phyloP scores from a whole-genome alignment of 2,888 invertebrate genomes.

The Campoplex nolae region DNA sequence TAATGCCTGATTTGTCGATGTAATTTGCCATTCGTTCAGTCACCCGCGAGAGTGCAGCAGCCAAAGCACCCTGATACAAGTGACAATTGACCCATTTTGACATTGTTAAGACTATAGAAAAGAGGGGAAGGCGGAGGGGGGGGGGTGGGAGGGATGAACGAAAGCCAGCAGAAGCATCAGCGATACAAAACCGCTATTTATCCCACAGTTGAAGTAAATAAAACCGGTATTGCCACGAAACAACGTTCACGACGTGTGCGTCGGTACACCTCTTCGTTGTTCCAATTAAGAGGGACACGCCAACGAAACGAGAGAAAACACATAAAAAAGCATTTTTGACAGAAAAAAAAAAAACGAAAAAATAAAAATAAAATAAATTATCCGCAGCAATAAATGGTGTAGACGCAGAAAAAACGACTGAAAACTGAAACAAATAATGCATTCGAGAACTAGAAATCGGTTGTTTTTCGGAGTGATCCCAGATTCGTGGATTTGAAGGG shows the following conservation, averaged over 20 bases:
- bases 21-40: slow-evolving; percentile 27
- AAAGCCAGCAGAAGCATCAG: slow-evolving; percentile 46
- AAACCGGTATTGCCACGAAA: slow-evolving; percentile 4
- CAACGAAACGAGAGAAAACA: neutral
- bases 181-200: slow-evolving; percentile 11
- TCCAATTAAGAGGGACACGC: neutral
- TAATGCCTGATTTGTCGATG: slow-evolving; percentile 24
- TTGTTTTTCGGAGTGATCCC: too few species aligned
- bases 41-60: slow-evolving; percentile 18
- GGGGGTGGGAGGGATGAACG: slow-evolving; percentile 3
- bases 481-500: too few species aligned
- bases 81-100: slow-evolving; percentile 58
- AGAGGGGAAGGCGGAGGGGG: neutral
- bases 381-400: too few species aligned
- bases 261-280: neutral
- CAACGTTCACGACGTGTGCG: neutral
- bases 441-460: too few species aligned
- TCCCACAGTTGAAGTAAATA: slow-evolving; percentile 30
- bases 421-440: too few species aligned
- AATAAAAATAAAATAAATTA: too few species aligned
- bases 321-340: neutral
- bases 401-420: too few species aligned
- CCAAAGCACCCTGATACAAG: slow-evolving; percentile 44
- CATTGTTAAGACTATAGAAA: slow-evolving; percentile 40
- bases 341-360: too few species aligned